A percentile compares a stretch with the other conserved stretches of the same genome.
These are phyloP conservation scores for Amphipoea lucens DNA, from an alignment of 2,888 invertebrate genomes.

Conservation along the genomic window DNA sequence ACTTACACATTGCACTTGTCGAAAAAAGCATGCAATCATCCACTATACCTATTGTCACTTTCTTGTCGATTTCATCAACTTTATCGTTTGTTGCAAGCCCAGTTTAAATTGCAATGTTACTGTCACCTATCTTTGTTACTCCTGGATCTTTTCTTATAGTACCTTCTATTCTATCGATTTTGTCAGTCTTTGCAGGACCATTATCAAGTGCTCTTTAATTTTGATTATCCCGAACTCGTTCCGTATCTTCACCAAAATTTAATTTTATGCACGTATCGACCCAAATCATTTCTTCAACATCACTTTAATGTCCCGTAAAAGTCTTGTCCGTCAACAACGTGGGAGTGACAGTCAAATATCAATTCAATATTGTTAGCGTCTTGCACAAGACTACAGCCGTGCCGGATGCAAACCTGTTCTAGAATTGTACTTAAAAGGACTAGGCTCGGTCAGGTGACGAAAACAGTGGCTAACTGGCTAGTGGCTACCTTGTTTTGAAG, in stretches of 20 bases:
- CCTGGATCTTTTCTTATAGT: not conserved
- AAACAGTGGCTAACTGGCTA: constrained; percentile 52
- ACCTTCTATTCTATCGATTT: not conserved
- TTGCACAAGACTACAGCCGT: constrained; percentile 55
- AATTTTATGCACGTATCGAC: not conserved
- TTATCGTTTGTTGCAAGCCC: not conserved
- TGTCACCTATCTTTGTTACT: not conserved
- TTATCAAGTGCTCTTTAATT: not conserved
- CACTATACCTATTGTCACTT: not conserved
- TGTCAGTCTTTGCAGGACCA: not conserved
- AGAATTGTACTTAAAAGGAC: constrained; percentile 68
- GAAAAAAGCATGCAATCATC: constrained; percentile 1
- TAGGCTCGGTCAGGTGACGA: constrained; percentile 59
- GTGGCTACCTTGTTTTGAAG: constrained; percentile 31
- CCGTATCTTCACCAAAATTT: not conserved
- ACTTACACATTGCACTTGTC: constrained; percentile 27
- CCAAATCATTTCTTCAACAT: constrained; percentile 12
- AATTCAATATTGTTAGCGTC: constrained; percentile 54
- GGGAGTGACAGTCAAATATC: constrained; percentile 61
- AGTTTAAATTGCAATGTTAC: not conserved
- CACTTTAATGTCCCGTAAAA: constrained; percentile 48
- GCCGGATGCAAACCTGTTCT: constrained; percentile 71
- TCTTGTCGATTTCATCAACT: not conserved
- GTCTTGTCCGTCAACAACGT: constrained; percentile 57
- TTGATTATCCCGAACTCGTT: not conserved